These are phyloP conservation scores for Merluccius polli DNA, from an alignment of 2,797 vertebrate species.

Conservation along the genomic window DNA sequence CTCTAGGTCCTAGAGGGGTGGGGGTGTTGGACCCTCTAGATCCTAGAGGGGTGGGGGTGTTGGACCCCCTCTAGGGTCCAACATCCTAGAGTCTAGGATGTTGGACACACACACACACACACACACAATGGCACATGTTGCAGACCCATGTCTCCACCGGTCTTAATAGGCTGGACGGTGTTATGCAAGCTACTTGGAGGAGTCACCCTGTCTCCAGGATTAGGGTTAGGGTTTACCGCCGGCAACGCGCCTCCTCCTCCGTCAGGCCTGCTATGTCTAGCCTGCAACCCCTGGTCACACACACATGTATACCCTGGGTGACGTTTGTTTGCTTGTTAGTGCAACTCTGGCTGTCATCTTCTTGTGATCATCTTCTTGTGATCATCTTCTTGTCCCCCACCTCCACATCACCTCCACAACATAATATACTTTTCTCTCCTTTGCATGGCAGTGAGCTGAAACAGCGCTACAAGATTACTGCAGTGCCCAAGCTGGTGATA, in stretches of 20 bases:
- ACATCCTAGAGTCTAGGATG: too few relatives aligned
- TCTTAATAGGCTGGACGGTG: neutral
- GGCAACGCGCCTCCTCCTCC: neutral
- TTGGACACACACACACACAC: too few relatives aligned
- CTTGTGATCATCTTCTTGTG: too few relatives aligned
- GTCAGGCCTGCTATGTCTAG: neutral
- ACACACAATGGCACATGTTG: neutral
- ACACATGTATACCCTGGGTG: neutral
- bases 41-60: too few relatives aligned
- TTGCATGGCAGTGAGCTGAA: conserved; percentile 81
- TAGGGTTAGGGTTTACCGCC: conserved; percentile 39
- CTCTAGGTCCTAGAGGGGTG: too few relatives aligned
- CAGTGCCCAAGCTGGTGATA: conserved; percentile 89
- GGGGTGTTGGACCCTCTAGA: too few relatives aligned
- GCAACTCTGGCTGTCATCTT: neutral
- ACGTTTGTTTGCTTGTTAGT: neutral
- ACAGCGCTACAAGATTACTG: conserved; percentile 87
- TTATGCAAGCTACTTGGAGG: conserved; percentile 47
- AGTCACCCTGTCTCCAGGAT: conserved; percentile 55
- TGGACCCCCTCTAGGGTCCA: too few relatives aligned
- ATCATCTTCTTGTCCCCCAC: neutral
- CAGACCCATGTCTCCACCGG: neutral
- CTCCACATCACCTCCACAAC: neutral
- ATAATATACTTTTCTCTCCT: neutral
- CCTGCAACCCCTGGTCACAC: neutral